These are phyloP conservation scores for Chondrilla cf. caribensis DNA, from an alignment of 37 sponge, comb jelly and placozoan species.

Conservation along the genomic window DNA sequence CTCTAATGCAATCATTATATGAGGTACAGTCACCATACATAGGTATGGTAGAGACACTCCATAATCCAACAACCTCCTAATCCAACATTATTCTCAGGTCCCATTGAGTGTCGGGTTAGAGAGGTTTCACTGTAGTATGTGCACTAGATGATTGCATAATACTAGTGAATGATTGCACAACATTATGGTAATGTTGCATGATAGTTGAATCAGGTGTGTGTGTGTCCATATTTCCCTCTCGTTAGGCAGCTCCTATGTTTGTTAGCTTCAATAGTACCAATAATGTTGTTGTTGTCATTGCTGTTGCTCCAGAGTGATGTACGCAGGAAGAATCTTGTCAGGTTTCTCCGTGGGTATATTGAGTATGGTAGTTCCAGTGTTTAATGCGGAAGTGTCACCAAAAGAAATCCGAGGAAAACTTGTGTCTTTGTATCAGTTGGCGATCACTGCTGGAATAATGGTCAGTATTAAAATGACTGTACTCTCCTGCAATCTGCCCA, in stretches of 20 bases:
- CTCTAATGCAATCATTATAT: too few relatives aligned
- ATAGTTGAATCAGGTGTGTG: too few relatives aligned
- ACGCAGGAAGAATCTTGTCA: conserved; percentile 59
- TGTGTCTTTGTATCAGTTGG: conserved; percentile 71
- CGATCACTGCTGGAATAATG: conserved; percentile 77
- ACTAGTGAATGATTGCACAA: neutral
- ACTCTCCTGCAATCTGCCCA: too few relatives aligned
- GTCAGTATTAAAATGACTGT: too few relatives aligned
- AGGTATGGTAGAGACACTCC: too few relatives aligned
- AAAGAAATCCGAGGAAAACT: conserved; percentile 44
- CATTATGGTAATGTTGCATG: neutral
- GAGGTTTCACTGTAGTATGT: too few relatives aligned
- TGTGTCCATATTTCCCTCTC: too few relatives aligned
- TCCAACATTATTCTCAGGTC: too few relatives aligned
- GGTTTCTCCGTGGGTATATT: conserved; percentile 73
- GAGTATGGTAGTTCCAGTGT: conserved; percentile 77
- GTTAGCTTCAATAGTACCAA: neutral
- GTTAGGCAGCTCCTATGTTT: neutral
- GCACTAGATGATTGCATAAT: too few relatives aligned
- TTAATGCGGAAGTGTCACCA: conserved; percentile 76
- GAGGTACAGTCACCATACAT: too few relatives aligned
- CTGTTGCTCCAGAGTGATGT: conserved; percentile 42
- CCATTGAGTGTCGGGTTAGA: too few relatives aligned
- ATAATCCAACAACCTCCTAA: too few relatives aligned
- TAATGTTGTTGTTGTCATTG: neutral